These are phyloP conservation scores for Pollenia griseotomentosa DNA, from an alignment of 2,888 invertebrate genomes.

Conservation along the genomic window DNA sequence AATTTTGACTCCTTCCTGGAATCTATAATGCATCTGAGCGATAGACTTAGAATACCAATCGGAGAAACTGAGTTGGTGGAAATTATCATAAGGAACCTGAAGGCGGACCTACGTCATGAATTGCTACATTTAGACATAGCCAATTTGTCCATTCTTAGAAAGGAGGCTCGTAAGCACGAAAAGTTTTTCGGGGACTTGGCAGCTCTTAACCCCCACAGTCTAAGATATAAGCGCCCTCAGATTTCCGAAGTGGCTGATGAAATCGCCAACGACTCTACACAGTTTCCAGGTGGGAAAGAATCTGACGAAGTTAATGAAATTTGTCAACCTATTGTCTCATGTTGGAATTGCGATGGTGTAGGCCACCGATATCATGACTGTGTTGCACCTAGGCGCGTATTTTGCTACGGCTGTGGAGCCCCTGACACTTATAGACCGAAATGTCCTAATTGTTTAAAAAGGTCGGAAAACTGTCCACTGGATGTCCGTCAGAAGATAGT, in stretches of 20 bases:
- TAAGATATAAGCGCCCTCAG: background rate
- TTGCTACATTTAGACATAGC: conserved; percentile 12
- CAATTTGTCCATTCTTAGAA: background rate
- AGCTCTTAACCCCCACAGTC: background rate
- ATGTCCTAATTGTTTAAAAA: too few relatives aligned
- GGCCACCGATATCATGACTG: background rate
- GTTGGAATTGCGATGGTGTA: too few relatives aligned
- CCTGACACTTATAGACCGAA: too few relatives aligned
- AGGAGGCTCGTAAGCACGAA: conserved; percentile 4
- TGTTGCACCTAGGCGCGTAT: background rate
- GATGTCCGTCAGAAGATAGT: too few relatives aligned
- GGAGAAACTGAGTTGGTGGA: background rate
- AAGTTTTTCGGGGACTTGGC: conserved; percentile 44
- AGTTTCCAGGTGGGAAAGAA: too few relatives aligned
- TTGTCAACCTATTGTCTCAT: background rate
- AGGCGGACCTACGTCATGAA: conserved; percentile 31
- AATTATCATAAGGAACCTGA: conserved; percentile 22
- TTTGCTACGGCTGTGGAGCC: too few relatives aligned
- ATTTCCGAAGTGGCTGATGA: conserved; percentile 29
- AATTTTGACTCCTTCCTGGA: background rate
- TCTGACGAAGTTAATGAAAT: background rate
- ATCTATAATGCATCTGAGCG: background rate
- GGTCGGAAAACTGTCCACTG: too few relatives aligned
- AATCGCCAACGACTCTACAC: too few relatives aligned
- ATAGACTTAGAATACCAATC: conserved; percentile 1